A percentile compares a stretch with the other conserved stretches of the same genome.
Evolutionary conservation across 2,888 invertebrate genomes (phyloP).

Genomic region (Heliconius charithonia): DNA sequence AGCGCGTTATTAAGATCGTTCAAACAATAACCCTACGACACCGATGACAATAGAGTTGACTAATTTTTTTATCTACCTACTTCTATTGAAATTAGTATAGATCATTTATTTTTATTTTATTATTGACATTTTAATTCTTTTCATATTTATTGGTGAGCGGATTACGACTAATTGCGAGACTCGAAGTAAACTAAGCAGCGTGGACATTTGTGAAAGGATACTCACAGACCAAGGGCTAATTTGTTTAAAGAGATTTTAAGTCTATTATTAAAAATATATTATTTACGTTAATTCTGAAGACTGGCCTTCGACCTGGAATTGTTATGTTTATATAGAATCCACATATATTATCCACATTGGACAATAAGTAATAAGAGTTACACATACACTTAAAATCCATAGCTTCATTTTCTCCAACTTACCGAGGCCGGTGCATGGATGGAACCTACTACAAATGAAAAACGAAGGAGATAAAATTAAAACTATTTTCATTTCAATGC

Average conservation of each 20-base stretch:
- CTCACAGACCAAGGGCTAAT: slow-evolving; percentile 13
- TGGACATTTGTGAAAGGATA: slow-evolving; percentile 13
- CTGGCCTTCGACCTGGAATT: neutral
- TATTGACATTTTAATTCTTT: neutral
- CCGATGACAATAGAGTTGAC: slow-evolving; percentile 53
- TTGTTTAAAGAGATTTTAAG: neutral
- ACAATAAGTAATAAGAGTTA: no score
- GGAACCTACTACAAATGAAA: no score
- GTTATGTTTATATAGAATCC: neutral
- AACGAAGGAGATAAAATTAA: no score
- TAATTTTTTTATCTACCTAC: slow-evolving; percentile 38
- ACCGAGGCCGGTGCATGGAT: no score
- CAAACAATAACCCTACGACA: slow-evolving; percentile 54
- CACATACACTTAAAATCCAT: no score
- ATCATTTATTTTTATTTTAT: neutral
- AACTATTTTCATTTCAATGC: no score
- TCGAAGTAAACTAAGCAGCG: neutral
- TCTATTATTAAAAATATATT: neutral
- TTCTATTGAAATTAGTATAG: neutral
- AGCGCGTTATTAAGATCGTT: slow-evolving; percentile 46
- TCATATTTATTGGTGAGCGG: neutral
- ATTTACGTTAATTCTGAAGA: neutral
- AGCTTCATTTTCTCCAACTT: no score
- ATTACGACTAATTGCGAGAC: neutral
- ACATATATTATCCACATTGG: neutral